phyloP scores from a whole-genome alignment of 2,888 invertebrate species.

The Lycia hirtaria region DNA sequence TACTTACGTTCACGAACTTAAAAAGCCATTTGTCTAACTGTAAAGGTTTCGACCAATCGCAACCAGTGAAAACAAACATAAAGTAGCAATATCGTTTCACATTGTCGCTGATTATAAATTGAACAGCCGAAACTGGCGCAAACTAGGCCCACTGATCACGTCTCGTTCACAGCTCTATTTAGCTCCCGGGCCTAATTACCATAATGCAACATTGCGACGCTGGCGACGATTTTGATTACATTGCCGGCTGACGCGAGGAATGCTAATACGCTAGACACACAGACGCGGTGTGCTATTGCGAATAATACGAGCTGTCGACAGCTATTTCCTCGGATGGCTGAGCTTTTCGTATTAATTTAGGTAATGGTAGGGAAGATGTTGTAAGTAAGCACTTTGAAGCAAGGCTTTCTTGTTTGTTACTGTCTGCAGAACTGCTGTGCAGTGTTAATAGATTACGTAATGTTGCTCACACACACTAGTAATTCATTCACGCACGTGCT shows the following conservation, averaged over 20 bases:
- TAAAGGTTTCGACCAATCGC: too few relatives aligned
- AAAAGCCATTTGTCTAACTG: too few relatives aligned
- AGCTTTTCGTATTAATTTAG: conserved; percentile 22
- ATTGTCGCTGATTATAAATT: conserved; percentile 1
- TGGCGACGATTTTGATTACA: conserved; percentile 70
- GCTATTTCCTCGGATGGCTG: conserved; percentile 18
- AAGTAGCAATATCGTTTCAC: neutral
- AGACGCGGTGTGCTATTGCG: conserved; percentile 51
- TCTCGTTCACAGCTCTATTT: conserved; percentile 64
- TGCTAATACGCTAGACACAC: conserved; percentile 61
- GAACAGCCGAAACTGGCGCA: conserved; percentile 8
- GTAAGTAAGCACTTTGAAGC: conserved; percentile 16
- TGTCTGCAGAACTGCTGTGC: conserved; percentile 2
- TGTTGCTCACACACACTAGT: neutral
- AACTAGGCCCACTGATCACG: conserved; percentile 50
- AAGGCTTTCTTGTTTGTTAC: neutral
- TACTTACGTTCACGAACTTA: too few relatives aligned
- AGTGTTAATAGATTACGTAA: neutral
- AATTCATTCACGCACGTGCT: too few relatives aligned
- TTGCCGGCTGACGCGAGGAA: conserved; percentile 62
- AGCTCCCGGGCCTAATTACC: conserved; percentile 63
- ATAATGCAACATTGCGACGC: conserved; percentile 72
- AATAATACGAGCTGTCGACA: conserved; percentile 47
- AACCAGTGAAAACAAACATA: too few relatives aligned
- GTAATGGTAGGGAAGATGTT: conserved; percentile 19